Evolutionary conservation across 1,140 invertebrate genomes (phyloP), one percentile per base, ranked within the genome.

Genomic region (Rhopalosiphum padi): DNA sequence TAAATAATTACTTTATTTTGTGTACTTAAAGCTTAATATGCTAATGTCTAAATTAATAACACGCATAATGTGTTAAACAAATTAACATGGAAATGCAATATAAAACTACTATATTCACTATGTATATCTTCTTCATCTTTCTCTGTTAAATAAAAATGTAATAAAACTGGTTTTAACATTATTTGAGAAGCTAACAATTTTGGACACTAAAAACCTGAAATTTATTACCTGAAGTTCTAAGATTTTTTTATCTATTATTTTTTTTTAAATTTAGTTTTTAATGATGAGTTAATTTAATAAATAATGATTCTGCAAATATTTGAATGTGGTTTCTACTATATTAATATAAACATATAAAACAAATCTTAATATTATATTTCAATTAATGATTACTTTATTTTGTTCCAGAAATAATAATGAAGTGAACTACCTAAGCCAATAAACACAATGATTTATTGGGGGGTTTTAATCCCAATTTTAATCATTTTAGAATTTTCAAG

Each of bases 11-110:
- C 68, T 35, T 77, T 77, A 68, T 91, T 21, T 91, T 35, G 23
- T 77, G 6, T 46, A 91, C 60, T 60, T 87, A 87, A 35, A 30
- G 25, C 53, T 91, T 89, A 51, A 51, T 51, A 89, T 89, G 88
- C 35, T 90, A 90, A 90, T 68, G 22, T 90, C 53, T 60, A 90
- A 60, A 90, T 43, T 90, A 90, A 90, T 90, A 68, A 90, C 35
- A 60, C 37, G 2, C 6, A 30, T 90, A 68, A 90, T 90, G 89
- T 90, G 55, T 90, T 90, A 46, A 90, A 68, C 55, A 43, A 68
- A 90, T 68, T 68, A 90, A 90, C 89, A 90, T 90, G 89, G 37
- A 90, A 90, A 90, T 68, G 53, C 53, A 68, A 90, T 90, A 51
- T 68, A 43, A 41, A 90, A 60, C 53, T 53, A 37, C n/a, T 90